Base-by-base conservation (phyloP, 1,140 invertebrate species). In the Calephelis virginiensis region DNA sequence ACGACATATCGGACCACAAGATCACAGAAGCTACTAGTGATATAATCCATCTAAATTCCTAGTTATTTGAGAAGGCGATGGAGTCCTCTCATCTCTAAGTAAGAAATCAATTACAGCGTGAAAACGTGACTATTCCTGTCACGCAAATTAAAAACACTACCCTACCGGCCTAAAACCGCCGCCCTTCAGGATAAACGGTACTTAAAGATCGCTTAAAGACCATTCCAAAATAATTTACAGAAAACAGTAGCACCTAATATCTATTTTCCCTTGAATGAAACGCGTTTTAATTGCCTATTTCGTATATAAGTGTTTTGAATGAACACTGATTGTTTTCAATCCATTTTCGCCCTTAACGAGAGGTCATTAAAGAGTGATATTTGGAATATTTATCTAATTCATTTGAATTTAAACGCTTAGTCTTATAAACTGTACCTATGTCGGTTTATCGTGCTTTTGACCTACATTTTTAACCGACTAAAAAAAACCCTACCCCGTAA, bases 231-330 rank as follows among this genome's bases (percentile, higher is more conserved):
- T 53, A 53, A 53, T 53, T 53, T 17, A 11, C 50, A 28, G 28
- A 53, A 9, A 53, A 53, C 50, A 53, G 28, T 53, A 53, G 50
- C 50, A 53, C 50, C 50, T 53, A 53, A 56, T 37, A 14, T 56
- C 50, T 56, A 56, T 56, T 56, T 56, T 56, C 50, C 50, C 28
- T 56, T 56, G 17, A 56, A 28, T 14, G 17, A 28, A 56, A 56
- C 11, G 50, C 17, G 17, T 37, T 56, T 56, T 56, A 56, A 56
- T 56, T 56, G 37, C 50, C 50, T 56, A 56, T 56, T 56, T 56
- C 17, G 50, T 56, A 28, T 56, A 56, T 56, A 56, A 56, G 50
- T 56, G 50, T 56, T 56, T 37, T 56, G 50, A 17, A 56, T 56
- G 50, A 56, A 56, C 17, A 17, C 28, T 56, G 28, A 56, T 56